phyloP scores from a whole-genome alignment of 2,113 vertebrate species.

The Stictonetta naevosa region DNA sequence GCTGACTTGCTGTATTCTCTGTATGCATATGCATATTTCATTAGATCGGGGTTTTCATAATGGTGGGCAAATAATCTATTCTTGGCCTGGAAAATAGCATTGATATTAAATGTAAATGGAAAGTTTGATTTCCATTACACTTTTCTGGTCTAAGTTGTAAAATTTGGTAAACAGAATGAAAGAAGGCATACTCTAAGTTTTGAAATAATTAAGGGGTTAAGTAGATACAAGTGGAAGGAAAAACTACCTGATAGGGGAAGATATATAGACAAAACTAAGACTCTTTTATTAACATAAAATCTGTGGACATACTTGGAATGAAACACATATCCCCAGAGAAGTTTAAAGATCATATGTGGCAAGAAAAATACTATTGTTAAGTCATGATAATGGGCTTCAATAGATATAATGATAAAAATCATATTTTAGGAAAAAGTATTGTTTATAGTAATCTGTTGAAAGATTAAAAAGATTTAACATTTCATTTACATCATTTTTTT shows the following conservation, averaged over 20 bases:
- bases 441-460: conserved; percentile 37
- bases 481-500: conserved; percentile 24
- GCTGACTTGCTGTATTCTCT: conserved; percentile 3
- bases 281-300: conserved; percentile 59
- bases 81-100: conserved; percentile 1
- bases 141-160: background rate
- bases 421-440: conserved; percentile 36
- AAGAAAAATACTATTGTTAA: conserved; percentile 50
- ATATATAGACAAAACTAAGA: conserved; percentile 24
- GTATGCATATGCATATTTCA: conserved; percentile 22
- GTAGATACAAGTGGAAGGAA: background rate
- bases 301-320: conserved; percentile 52
- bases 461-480: conserved; percentile 36
- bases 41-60: conserved; percentile 7
- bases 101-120: conserved; percentile 42
- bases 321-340: conserved; percentile 26
- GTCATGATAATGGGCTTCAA: conserved; percentile 34
- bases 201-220: conserved; percentile 23
- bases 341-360: conserved; percentile 29
- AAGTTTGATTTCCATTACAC: conserved; percentile 24
- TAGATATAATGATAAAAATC: conserved; percentile 34
- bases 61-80: conserved; percentile 20
- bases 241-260: background rate
- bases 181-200: background rate
- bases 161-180: conserved; percentile 32